These are phyloP conservation scores for Noctuana brunneofusca DNA, from an alignment of 2,888 invertebrate species.

Conservation along the genomic window DNA sequence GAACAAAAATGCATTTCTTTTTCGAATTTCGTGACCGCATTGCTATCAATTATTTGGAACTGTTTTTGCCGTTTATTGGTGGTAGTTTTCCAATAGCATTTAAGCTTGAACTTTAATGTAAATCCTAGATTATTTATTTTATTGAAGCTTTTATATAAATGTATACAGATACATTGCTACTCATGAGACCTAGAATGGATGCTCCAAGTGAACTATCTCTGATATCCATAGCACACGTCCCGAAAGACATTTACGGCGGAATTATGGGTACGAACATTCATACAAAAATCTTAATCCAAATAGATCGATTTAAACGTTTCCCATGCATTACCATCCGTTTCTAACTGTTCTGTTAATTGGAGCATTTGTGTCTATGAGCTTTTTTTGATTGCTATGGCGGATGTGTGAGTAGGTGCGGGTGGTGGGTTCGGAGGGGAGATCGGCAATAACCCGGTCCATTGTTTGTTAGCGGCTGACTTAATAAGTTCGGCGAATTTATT, in stretches of 20 bases:
- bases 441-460: conserved; percentile 79
- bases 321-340: conserved; percentile 1
- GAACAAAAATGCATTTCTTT: conserved; percentile 13
- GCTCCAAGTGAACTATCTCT: no score
- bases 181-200: no score
- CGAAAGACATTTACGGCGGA: no score
- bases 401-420: conserved; percentile 44
- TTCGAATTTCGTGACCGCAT: conserved; percentile 18
- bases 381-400: conserved; percentile 73
- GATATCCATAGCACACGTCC: no score
- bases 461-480: conserved; percentile 80
- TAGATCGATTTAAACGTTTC: background rate
- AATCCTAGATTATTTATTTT: background rate
- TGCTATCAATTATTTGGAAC: conserved; percentile 9
- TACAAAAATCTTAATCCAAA: no score
- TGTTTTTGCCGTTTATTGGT: conserved; percentile 17
- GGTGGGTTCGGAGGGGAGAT: conserved; percentile 75
- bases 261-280: no score
- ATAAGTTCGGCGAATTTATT: conserved; percentile 80
- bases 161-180: background rate
- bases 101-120: background rate
- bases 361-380: conserved; percentile 71
- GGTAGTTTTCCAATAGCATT: conserved; percentile 8
- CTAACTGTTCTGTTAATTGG: conserved; percentile 67
- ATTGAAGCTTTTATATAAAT: background rate